phyloP scores from a whole-genome alignment of 2,888 invertebrate species.

The Chaetogeoica ovagalla region DNA sequence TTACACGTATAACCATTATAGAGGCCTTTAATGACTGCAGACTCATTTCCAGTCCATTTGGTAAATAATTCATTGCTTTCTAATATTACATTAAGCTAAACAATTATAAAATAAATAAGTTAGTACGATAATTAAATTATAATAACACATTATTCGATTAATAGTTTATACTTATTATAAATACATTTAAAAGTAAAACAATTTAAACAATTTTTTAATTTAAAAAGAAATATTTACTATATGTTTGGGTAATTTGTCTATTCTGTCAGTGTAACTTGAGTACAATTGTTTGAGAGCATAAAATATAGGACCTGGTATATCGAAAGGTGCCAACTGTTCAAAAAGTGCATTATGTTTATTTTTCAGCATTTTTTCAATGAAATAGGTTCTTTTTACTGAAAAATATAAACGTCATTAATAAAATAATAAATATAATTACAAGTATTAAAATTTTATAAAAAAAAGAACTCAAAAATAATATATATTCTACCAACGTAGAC shows the following conservation, averaged over 20 bases:
- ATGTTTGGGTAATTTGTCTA: conserved; percentile 41
- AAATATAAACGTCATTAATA: conserved; percentile 9
- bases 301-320: conserved; percentile 28
- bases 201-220: background rate
- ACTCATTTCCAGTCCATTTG: conserved; percentile 41
- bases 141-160: background rate
- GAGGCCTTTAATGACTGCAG: conserved; percentile 12
- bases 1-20: conserved; percentile 41
- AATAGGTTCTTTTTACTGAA: conserved; percentile 32
- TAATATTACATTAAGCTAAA: conserved; percentile 38
- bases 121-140: background rate
- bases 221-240: conserved; percentile 17
- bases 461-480: background rate
- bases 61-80: conserved; percentile 30
- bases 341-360: conserved; percentile 39
- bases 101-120: background rate
- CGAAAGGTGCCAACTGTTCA: conserved; percentile 27
- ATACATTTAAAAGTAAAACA: background rate
- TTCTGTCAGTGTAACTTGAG: conserved; percentile 28
- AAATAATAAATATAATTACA: background rate
- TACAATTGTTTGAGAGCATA: conserved; percentile 35
- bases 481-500: background rate
- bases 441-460: background rate
- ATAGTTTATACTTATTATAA: no score
- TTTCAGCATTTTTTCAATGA: conserved; percentile 42